Base-by-base conservation (phyloP, 2,797 vertebrate species). In the Nannoperca australis region DNA sequence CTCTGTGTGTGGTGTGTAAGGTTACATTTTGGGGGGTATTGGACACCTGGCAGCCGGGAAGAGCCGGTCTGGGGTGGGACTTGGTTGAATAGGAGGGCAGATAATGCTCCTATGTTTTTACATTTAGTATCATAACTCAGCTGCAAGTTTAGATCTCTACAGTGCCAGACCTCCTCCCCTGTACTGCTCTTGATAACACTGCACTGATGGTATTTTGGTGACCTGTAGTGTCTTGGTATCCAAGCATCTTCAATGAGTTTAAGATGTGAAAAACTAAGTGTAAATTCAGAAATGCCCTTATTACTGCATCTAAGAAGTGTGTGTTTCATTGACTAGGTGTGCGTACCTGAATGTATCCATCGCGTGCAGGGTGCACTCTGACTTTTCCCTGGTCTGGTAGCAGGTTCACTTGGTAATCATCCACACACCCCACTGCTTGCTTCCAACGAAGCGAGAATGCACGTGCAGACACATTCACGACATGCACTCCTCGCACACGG, bases 401-500 rank as follows among this genome's bases (percentile, higher is more conserved):
- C 69, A 97, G 92, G 85, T 83, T 91, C 86, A 97, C 90, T 15
- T 81, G 87, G 95, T 96, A 97, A 87, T 79, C 86, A 85, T 95
- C 95, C 81, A 93, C 94, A 67, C 88, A 93, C 51, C 96, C 95
- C 30, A 76, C 73, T 0, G 91, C 91, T 51, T 93, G 87, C 81
- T 92, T 93, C 96, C 97, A 97, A 51, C 18, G 85, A 24, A 98
- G 77, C 51, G 96, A 96, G 93, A 97, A 93, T 0, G 84, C 79
- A 78, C 42, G 63, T 40, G 78, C 72, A 49, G 92, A 91, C 66
- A 91, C 83, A n/a, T 75, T 88, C 51, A 88, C 7, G 8, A 89
- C 71, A 51, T 30, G 61, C 42, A 92, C 12, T 53, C 82, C 86
- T 54, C 14, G 84, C 4, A 93, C 92, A 42, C 4, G 72, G 45